phyloP scores from a whole-genome alignment of 2,888 invertebrate species.

The Tetranychus piercei region DNA sequence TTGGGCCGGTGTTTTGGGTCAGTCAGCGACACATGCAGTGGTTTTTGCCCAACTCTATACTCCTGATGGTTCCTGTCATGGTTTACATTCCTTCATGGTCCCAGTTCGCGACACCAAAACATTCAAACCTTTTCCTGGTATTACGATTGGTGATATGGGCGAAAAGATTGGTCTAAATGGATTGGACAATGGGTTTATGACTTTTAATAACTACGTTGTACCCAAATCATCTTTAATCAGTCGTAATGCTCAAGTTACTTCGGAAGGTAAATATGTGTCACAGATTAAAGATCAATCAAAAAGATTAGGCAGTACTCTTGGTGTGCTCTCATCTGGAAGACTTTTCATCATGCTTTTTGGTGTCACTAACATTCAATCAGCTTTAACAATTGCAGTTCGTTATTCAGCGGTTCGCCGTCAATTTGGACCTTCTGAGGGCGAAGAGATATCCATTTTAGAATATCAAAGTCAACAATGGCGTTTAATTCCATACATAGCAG shows the following conservation, averaged over 20 bases:
- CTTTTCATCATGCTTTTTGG: constrained; percentile 50
- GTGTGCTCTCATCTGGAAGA: constrained; percentile 65
- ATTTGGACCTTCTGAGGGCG: constrained; percentile 52
- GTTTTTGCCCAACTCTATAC: constrained; percentile 64
- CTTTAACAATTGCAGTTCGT: constrained; percentile 58
- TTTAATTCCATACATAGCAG: constrained; percentile 53
- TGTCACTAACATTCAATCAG: constrained; percentile 45
- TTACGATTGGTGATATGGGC: constrained; percentile 75
- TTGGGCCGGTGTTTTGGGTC: constrained; percentile 63
- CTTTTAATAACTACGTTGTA: constrained; percentile 69
- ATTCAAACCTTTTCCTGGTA: constrained; percentile 51
- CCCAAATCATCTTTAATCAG: constrained; percentile 66
- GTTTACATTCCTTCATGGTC: constrained; percentile 71
- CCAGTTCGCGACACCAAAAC: constrained; percentile 59
- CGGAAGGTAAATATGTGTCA: constrained; percentile 60
- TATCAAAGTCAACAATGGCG: constrained; percentile 78
- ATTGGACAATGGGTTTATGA: constrained; percentile 77
- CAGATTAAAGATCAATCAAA: constrained; percentile 49
- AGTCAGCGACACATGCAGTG: constrained; percentile 59
- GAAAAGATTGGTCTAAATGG: constrained; percentile 79
- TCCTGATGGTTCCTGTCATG: constrained; percentile 56
- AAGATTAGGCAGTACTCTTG: constrained; percentile 58
- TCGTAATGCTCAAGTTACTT: constrained; percentile 67
- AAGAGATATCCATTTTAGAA: constrained; percentile 65
- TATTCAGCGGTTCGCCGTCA: constrained; percentile 69